Conservation (phyloP, 2,113 vertebrate genomes). For the Ibidorhyncha struthersii region DNA sequence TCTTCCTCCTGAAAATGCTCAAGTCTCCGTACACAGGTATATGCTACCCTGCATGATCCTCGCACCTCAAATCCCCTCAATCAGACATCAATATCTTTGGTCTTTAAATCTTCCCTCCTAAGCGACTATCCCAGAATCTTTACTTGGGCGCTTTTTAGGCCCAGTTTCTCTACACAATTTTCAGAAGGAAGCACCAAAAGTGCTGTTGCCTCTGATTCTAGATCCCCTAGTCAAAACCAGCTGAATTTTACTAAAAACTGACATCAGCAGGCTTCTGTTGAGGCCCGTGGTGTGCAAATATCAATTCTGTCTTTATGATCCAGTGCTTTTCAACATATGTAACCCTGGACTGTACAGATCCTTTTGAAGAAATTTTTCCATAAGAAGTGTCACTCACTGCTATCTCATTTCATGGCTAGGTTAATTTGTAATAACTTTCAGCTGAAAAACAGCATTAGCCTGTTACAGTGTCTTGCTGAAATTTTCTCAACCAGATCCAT, state of each 20-base stretch:
- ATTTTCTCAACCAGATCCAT: neutral
- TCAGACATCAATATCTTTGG: neutral
- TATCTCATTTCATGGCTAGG: neutral
- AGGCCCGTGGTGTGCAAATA: neutral
- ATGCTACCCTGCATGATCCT: neutral
- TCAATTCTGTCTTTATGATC: neutral
- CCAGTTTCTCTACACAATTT: neutral
- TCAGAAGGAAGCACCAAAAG: neutral
- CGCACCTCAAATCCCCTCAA: accelerated
- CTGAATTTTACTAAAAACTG: neutral
- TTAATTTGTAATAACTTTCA: neutral
- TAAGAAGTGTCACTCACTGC: neutral
- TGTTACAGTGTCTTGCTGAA: neutral
- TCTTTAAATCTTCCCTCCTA: neutral
- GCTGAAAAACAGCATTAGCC: neutral
- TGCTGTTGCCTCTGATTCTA: neutral
- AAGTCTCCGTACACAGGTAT: neutral
- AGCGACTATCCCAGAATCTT: neutral
- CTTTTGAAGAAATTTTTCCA: neutral
- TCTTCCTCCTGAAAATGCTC: neutral
- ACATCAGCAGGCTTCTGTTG: neutral
- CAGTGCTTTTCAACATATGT: neutral
- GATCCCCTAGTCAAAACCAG: neutral
- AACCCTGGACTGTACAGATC: neutral
- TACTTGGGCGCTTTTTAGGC: neutral